Conservation (phyloP, 53 echinoderm and acorn worm species). For the Temnopleurus reevesii region DNA sequence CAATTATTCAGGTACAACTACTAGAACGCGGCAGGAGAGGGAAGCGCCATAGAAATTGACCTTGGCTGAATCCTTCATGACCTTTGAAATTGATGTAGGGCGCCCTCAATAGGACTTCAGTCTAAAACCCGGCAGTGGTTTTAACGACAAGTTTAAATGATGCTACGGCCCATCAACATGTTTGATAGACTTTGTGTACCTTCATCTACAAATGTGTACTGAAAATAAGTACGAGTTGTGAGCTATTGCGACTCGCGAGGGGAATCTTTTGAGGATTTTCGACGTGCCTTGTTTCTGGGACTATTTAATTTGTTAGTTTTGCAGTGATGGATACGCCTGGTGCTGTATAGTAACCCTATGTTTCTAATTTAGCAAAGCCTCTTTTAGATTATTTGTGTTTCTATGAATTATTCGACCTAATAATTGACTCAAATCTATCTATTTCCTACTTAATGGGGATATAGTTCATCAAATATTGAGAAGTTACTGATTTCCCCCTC, state of each 20-base stretch:
- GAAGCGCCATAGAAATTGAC: constrained; percentile 14
- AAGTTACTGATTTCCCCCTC: too few species aligned
- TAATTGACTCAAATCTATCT: too few species aligned
- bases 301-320: background rate
- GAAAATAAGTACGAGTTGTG: background rate
- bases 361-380: background rate
- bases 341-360: background rate
- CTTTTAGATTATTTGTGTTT: background rate
- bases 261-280: background rate
- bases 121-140: constrained; percentile 10
- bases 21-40: constrained; percentile 19
- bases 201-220: constrained; percentile 18
- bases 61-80: background rate
- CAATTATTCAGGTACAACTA: background rate
- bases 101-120: background rate
- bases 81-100: constrained; percentile 6
- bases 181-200: background rate
- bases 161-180: background rate
- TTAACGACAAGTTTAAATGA: background rate
- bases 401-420: background rate
- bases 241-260: background rate
- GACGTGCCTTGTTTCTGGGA: background rate
- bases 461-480: too few species aligned
- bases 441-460: too few species aligned
- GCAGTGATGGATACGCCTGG: constrained; percentile 8